These are phyloP conservation scores for Heliconius nattereri DNA, from an alignment of 1,140 invertebrate genomes.

Conservation along the genomic window DNA sequence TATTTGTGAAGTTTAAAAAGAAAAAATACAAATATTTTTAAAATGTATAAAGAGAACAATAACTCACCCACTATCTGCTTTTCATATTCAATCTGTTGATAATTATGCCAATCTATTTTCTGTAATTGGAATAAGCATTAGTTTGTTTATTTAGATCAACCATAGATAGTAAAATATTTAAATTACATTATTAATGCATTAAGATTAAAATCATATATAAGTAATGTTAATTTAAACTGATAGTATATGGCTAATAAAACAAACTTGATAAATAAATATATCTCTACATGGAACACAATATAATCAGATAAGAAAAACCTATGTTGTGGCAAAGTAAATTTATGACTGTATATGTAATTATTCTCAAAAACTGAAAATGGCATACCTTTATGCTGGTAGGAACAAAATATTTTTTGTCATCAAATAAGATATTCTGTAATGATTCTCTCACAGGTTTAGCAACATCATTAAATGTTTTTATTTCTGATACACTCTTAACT, in stretches of 20 bases:
- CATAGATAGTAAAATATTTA: background rate
- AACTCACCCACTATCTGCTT: constrained; percentile 82
- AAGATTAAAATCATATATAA: background rate
- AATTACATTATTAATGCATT: background rate
- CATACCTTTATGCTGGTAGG: constrained; percentile 60
- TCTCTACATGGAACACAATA: background rate
- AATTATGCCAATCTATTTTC: constrained; percentile 94
- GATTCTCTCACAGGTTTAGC: constrained; percentile 37
- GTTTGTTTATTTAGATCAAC: background rate
- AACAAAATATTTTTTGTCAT: constrained; percentile 51
- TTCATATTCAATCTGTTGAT: constrained; percentile 87
- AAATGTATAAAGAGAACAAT: too few relatives aligned
- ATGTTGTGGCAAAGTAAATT: background rate
- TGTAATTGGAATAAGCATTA: constrained; percentile 44
- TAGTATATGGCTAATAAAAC: constrained; percentile 2
- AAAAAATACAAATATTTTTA: too few relatives aligned
- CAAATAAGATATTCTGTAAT: constrained; percentile 28
- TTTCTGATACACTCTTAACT: constrained; percentile 41
- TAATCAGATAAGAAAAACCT: background rate
- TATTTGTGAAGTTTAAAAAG: too few relatives aligned
- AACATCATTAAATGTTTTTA: constrained; percentile 24
- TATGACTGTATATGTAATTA: background rate
- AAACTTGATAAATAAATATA: constrained; percentile 13
- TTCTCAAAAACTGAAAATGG: background rate
- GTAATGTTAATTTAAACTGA: constrained; percentile 10